These are phyloP conservation scores for Melanotaenia maccullochi DNA, from an alignment of 2,797 vertebrate species.

Conservation along the genomic window DNA sequence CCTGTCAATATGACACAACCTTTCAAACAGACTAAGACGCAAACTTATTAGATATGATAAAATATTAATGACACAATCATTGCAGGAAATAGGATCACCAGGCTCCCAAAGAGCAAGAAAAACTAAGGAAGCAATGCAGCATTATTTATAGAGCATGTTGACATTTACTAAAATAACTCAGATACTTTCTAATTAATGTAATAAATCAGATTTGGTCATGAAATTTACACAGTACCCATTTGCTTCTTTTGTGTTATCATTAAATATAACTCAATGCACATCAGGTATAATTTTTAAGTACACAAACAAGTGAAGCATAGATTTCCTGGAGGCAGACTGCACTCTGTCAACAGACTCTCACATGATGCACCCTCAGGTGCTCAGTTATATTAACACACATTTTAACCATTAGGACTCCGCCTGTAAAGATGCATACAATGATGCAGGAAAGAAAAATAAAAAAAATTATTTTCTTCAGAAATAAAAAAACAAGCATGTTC, in stretches of 20 bases:
- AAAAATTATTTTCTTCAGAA: too few relatives aligned
- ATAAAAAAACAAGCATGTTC: neutral
- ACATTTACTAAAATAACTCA: neutral
- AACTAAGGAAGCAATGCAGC: neutral
- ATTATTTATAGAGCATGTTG: neutral
- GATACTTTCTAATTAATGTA: neutral
- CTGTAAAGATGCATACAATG: too few relatives aligned
- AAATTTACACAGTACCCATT: rapidly evolving
- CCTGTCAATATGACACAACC: constrained; percentile 31
- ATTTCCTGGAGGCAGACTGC: constrained; percentile 25
- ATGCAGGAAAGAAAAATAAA: too few relatives aligned
- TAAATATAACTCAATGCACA: neutral
- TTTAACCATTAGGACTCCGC: neutral
- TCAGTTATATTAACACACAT: neutral
- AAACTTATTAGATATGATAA: constrained; percentile 53
- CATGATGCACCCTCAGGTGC: constrained; percentile 24
- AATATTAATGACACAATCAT: constrained; percentile 50
- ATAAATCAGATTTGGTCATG: neutral
- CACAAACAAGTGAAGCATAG: constrained; percentile 54
- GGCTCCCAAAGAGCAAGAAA: neutral
- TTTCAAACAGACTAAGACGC: constrained; percentile 30
- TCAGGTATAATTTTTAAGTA: constrained; percentile 14
- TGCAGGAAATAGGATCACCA: constrained; percentile 16
- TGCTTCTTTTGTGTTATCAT: neutral
- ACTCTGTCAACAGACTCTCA: constrained; percentile 50